Evolutionary conservation across 2,888 invertebrate genomes (phyloP), one percentile per base, ranked within the genome.

Genomic region (Drosophila neonasuta): DNA sequence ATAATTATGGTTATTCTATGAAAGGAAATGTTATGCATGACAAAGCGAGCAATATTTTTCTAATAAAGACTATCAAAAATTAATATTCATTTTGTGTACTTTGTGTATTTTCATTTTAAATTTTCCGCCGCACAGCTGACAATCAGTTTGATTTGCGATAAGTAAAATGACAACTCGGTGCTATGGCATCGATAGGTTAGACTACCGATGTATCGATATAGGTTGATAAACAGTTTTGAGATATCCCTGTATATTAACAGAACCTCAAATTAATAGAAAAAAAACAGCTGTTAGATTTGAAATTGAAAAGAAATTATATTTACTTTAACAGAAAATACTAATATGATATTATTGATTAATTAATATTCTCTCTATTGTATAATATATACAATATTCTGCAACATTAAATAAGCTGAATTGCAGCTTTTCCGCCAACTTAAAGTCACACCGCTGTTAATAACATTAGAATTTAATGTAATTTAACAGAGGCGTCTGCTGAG

Each of bases 41-140:
- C 68, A 74, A 74, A 50, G 66, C 81, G 79, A 87, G 87, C 83
- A 84, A 87, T 84, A 87, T 87, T 86, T 84, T 84, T 87, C 55
- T 86, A 84, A 87, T 87, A 87, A 84, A 87, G 63, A 52, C 44
- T 62, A 65, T 46, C 54, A 54, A 68, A 82, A 63, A 48, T 39
- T 36, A 36, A 11, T 10, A 1, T 17, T 7, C 6, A 1, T 15
- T 6, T 20, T 6, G 7, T 6, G 41, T 46, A 5, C 36, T 46
- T 58, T 4, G 20, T 20, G 20, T 42, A 56, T 51, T 24, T 34
- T 50, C 3, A 48, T 36, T 48, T 56, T 3, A 15, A 46, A 11
- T 9, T 39, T 36, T 41, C 2, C 2, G 13, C 2, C 41, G 5
- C 0, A 3, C 2, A 15, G 10, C 24, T 24, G 6, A 24, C 32